Conservation (phyloP, 2,888 invertebrate species). For the Cartodere bifasciata region DNA sequence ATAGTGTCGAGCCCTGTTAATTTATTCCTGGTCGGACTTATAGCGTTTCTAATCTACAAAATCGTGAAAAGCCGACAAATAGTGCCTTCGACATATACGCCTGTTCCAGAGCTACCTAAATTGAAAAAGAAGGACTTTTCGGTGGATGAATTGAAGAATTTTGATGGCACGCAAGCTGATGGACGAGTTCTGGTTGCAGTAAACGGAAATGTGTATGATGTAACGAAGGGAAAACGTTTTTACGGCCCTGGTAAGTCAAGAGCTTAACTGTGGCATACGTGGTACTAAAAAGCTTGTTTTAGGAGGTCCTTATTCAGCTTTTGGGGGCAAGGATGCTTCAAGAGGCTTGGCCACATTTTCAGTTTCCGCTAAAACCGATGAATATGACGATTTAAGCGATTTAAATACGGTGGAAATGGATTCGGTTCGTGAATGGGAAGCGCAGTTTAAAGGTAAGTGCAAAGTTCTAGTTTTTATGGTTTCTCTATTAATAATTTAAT, state of each 20-base stretch:
- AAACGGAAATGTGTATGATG: conserved; percentile 92
- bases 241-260: conserved; percentile 77
- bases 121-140: conserved; percentile 84
- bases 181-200: conserved; percentile 85
- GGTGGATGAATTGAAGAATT: conserved; percentile 70
- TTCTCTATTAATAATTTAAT: no score
- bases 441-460: conserved; percentile 78
- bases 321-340: conserved; percentile 92
- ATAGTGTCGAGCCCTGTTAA: conserved; percentile 61
- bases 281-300: conserved; percentile 6
- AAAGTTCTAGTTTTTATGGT: no score
- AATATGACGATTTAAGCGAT: conserved; percentile 93
- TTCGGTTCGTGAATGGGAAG: conserved; percentile 92
- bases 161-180: conserved; percentile 75
- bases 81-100: conserved; percentile 29
- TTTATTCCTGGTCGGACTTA: conserved; percentile 52
- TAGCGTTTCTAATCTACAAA: conserved; percentile 61
- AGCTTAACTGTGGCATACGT: neutral
- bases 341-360: conserved; percentile 90
- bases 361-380: conserved; percentile 64
- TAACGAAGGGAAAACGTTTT: conserved; percentile 76
- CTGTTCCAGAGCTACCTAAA: conserved; percentile 59
- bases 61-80: conserved; percentile 48
- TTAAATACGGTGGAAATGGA: conserved; percentile 89
- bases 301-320: conserved; percentile 91